Conservation (phyloP, 2,113 vertebrate species). For the Colossoma macropomum region DNA sequence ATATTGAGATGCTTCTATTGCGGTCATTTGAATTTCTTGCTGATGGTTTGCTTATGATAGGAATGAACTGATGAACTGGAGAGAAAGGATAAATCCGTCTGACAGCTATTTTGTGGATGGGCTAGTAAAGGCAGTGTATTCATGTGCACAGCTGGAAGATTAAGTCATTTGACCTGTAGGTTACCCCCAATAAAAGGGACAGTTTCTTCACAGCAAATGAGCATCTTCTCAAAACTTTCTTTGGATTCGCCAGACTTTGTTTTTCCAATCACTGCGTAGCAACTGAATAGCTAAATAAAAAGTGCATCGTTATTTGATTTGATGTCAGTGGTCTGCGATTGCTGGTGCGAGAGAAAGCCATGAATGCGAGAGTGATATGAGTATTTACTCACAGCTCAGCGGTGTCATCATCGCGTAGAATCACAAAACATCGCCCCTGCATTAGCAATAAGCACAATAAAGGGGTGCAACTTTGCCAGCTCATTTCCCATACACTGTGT, state of each 20-base stretch:
- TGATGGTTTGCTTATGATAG: neutral
- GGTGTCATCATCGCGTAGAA: slow-evolving; percentile 24
- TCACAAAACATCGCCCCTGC: slow-evolving; percentile 25
- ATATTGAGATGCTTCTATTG: neutral
- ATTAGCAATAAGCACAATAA: slow-evolving; percentile 44
- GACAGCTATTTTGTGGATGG: neutral
- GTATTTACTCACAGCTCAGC: slow-evolving; percentile 32
- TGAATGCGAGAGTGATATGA: neutral
- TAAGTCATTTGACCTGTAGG: neutral
- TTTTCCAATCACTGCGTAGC: neutral
- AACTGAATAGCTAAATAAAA: neutral
- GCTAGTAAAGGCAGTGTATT: neutral
- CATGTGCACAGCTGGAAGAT: slow-evolving; percentile 3
- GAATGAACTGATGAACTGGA: neutral
- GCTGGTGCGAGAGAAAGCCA: slow-evolving; percentile 2
- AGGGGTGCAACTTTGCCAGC: slow-evolving; percentile 37
- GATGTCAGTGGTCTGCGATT: slow-evolving; percentile 10
- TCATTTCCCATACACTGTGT: slow-evolving; percentile 42
- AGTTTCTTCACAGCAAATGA: neutral
- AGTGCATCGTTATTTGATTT: slow-evolving; percentile 3
- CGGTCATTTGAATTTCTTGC: neutral
- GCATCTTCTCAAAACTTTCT: neutral
- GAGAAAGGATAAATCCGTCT: slow-evolving; percentile 22
- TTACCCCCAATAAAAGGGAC: neutral
- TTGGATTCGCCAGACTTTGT: neutral